These are phyloP conservation scores for Azorinus chamasolen DNA, from an alignment of 2,888 invertebrate genomes.

Conservation along the genomic window DNA sequence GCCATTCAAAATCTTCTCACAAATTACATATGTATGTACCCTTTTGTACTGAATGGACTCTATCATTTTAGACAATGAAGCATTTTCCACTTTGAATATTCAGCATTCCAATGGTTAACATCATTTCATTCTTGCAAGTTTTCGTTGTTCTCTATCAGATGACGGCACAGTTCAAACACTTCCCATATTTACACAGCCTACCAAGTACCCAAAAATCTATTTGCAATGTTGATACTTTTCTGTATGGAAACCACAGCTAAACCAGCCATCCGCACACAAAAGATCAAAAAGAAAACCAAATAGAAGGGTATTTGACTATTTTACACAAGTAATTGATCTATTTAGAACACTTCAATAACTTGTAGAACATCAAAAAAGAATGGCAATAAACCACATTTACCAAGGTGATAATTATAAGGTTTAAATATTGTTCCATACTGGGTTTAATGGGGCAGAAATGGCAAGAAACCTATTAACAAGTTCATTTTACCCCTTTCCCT, in stretches of 20 bases:
- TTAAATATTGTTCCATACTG: conserved; percentile 20
- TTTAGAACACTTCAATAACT: conserved; percentile 19
- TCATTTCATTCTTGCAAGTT: too few species aligned
- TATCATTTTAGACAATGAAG: too few species aligned
- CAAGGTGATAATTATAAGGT: conserved; percentile 22
- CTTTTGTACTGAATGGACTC: too few species aligned
- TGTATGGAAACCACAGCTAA: not conserved
- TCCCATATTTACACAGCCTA: conserved; percentile 20
- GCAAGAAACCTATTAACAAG: too few species aligned
- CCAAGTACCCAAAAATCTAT: conserved; percentile 23
- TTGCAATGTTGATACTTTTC: conserved; percentile 1
- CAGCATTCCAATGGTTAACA: too few species aligned
- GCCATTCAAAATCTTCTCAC: too few species aligned
- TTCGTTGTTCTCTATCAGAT: too few species aligned
- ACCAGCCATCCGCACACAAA: conserved; percentile 18
- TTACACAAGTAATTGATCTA: conserved; percentile 20
- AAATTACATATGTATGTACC: too few species aligned
- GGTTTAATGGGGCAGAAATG: conserved; percentile 38
- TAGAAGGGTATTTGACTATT: conserved; percentile 21
- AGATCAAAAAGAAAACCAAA: conserved; percentile 31
- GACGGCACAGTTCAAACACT: conserved; percentile 15
- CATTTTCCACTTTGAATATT: too few species aligned
- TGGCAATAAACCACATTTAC: conserved; percentile 6
- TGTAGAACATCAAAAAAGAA: too few species aligned
- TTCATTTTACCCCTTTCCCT: too few species aligned